phyloP scores from a whole-genome alignment of 1,140 invertebrate species.

The Sarcophaga bullata region DNA sequence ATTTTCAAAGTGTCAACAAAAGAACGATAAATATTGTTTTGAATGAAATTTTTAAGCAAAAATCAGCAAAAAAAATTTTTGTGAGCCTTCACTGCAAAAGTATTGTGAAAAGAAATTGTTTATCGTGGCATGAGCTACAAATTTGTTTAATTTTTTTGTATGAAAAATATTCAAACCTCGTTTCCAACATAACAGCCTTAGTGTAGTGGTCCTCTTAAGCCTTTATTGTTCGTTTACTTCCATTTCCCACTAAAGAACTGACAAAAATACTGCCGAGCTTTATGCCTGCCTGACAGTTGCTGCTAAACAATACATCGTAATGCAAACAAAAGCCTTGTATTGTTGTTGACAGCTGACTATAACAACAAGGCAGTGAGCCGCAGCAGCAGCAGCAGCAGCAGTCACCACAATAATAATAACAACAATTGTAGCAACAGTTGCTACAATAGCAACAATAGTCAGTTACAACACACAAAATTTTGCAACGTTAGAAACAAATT shows the following conservation, averaged over 20 bases:
- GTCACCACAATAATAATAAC: neutral
- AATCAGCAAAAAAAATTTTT: too few relatives aligned
- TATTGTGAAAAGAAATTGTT: too few relatives aligned
- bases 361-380: neutral
- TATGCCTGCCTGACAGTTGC: constrained; percentile 34
- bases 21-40: neutral
- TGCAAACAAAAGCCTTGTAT: neutral
- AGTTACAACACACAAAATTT: too few relatives aligned
- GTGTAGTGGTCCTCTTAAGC: neutral
- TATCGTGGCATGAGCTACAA: neutral
- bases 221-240: constrained; percentile 21
- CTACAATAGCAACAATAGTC: too few relatives aligned
- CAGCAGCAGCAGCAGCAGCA: neutral
- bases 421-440: neutral
- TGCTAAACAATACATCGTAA: neutral
- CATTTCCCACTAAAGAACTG: neutral
- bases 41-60: too few relatives aligned
- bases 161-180: neutral
- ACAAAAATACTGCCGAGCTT: neutral
- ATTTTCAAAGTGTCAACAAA: neutral
- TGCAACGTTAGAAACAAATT: neutral
- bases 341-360: neutral
- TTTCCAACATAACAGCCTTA: neutral
- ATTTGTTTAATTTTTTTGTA: neutral
- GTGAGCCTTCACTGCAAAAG: too few relatives aligned